Evolutionary conservation across 2,113 vertebrate genomes (phyloP).

Genomic region (Periophthalmodon schlosseri): DNA sequence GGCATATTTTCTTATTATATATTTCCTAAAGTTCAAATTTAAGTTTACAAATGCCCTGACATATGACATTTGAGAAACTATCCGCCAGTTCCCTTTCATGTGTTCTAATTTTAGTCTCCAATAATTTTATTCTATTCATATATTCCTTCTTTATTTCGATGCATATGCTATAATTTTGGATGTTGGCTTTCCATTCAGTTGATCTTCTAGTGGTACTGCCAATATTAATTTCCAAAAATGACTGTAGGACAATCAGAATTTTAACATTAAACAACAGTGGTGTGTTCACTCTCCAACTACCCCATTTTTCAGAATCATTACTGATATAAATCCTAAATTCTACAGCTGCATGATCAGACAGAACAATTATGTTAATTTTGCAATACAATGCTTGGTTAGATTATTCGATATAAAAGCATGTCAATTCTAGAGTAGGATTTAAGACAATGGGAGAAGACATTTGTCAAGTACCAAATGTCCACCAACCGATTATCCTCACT

Average conservation of each 20-base stretch:
- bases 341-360: neutral
- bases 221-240: too few species aligned
- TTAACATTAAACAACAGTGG: neutral
- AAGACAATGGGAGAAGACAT: neutral
- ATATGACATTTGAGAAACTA: neutral
- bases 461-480: too few species aligned
- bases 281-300: neutral
- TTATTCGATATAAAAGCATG: neutral
- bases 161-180: neutral
- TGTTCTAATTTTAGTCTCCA: neutral
- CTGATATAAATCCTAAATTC: neutral
- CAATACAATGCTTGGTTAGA: neutral
- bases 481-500: too few species aligned
- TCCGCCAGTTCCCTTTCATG: neutral
- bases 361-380: neutral
- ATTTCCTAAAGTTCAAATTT: neutral
- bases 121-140: neutral
- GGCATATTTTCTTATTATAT: neutral
- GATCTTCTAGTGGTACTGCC: too few species aligned
- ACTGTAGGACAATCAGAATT: neutral
- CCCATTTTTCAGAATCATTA: neutral
- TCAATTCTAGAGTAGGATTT: neutral
- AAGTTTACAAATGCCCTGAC: neutral
- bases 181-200: neutral
- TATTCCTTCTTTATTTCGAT: neutral